phyloP scores from a whole-genome alignment of 2,797 vertebrate species.

The Esox masquinongy region DNA sequence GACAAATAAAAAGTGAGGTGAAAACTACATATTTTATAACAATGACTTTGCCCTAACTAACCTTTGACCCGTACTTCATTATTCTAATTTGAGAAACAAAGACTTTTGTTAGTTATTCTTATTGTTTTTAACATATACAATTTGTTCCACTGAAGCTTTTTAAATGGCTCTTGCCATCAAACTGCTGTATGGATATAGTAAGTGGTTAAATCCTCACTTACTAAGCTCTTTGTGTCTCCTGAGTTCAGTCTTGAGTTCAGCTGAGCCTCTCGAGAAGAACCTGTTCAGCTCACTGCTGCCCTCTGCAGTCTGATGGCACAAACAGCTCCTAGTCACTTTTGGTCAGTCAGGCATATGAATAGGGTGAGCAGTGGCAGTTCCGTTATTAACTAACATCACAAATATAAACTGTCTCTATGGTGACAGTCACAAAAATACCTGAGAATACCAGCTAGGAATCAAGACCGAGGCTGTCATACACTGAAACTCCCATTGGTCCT shows the following conservation, averaged over 20 bases:
- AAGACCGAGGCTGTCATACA: neutral
- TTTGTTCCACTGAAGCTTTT: neutral
- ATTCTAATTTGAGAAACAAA: neutral
- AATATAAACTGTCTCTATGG: neutral
- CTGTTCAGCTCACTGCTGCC: slow-evolving; percentile 86
- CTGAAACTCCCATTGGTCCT: neutral
- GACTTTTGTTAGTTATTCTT: neutral
- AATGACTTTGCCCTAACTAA: neutral
- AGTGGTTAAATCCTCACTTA: slow-evolving; percentile 62
- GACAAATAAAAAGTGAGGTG: neutral
- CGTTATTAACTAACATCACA: neutral
- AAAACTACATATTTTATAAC: neutral
- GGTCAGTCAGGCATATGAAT: neutral
- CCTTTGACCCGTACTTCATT: neutral
- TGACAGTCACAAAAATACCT: neutral
- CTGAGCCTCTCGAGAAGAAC: slow-evolving; percentile 43
- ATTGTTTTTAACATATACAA: neutral
- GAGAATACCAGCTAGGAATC: neutral
- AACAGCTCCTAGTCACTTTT: slow-evolving; percentile 41
- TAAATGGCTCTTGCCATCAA: neutral
- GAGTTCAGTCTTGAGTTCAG: slow-evolving; percentile 70
- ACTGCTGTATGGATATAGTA: neutral
- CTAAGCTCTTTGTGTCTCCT: slow-evolving; percentile 73
- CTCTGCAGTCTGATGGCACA: slow-evolving; percentile 80
- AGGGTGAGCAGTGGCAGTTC: neutral